A percentile compares a stretch with the other conserved stretches of the same genome.
Evolutionary conservation across 2,797 vertebrate genomes (phyloP).

Genomic region (Pseudochaenichthys georgianus): DNA sequence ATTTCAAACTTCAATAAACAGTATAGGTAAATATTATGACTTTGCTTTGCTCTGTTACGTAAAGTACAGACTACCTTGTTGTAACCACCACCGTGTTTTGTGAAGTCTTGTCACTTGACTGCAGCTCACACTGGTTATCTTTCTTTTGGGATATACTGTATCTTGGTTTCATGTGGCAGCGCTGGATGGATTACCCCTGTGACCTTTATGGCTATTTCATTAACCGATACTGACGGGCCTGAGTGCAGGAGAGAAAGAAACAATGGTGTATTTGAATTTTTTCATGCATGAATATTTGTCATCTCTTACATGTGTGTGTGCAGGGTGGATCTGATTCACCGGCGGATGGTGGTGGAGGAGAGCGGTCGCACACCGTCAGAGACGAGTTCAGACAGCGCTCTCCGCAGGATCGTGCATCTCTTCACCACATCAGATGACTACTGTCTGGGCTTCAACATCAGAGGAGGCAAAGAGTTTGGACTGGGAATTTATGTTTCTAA

Average conservation of each 20-base stretch:
- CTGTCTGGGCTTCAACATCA: slow-evolving; percentile 98
- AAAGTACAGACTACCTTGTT: slow-evolving; percentile 11
- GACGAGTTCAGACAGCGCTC: slow-evolving; percentile 87
- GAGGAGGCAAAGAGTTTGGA: slow-evolving; percentile 96
- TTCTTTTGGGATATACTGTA: slow-evolving; percentile 72
- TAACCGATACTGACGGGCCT: slow-evolving; percentile 53
- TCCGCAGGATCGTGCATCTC: slow-evolving; percentile 92
- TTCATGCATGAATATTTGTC: slow-evolving; percentile 15
- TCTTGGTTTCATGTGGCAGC: slow-evolving; percentile 79
- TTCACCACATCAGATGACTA: slow-evolving; percentile 97
- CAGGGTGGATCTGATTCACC: slow-evolving; percentile 96
- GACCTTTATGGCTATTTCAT: slow-evolving; percentile 78
- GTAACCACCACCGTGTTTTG: slow-evolving; percentile 33
- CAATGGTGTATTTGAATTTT: slow-evolving; percentile 22
- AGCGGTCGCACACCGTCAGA: slow-evolving; percentile 85
- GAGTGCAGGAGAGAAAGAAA: slow-evolving; percentile 29
- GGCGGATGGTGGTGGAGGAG: slow-evolving; percentile 94
- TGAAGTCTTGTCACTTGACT: slow-evolving; percentile 62
- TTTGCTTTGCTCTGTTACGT: slow-evolving; percentile 2
- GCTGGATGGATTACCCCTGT: slow-evolving; percentile 75
- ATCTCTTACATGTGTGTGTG: slow-evolving; percentile 15
- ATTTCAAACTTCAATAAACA: slow-evolving; percentile 2
- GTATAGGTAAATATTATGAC: slow-evolving; percentile 7
- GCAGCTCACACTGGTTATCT: slow-evolving; percentile 70
- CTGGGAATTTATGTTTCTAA: slow-evolving; percentile 99